Evolutionary conservation across 2,113 vertebrate genomes (phyloP).

Genomic region (Hemicordylus capensis): DNA sequence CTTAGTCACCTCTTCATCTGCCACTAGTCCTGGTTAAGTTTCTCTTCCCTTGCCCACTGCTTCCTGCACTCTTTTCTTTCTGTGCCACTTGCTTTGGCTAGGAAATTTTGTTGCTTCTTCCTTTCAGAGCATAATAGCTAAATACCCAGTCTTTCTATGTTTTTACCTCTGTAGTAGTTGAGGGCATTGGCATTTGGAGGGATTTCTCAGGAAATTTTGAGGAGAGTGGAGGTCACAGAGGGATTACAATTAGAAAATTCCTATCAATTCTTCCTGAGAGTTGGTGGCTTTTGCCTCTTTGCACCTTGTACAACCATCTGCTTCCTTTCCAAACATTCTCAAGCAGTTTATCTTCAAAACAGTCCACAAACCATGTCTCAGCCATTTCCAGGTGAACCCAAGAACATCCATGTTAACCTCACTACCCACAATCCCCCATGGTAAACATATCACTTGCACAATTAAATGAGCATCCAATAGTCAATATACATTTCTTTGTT

Average conservation of each 20-base stretch:
- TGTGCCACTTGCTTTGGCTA: background rate
- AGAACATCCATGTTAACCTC: background rate
- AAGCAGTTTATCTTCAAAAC: slow-evolving; percentile 26
- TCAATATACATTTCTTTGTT: background rate
- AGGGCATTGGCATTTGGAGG: background rate
- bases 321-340: background rate
- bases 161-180: background rate
- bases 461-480: slow-evolving; percentile 25
- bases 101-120: background rate
- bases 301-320: background rate
- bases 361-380: background rate
- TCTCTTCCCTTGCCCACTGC: background rate
- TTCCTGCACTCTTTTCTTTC: background rate
- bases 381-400: slow-evolving; percentile 18
- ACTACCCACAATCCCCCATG: slow-evolving; percentile 3
- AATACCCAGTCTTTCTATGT: background rate
- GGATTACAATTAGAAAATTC: background rate
- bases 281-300: background rate
- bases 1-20: background rate
- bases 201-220: background rate
- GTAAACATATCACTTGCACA: background rate
- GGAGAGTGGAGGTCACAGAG: background rate
- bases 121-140: background rate
- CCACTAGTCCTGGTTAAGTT: background rate
- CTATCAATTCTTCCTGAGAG: background rate